Base-by-base conservation (phyloP, 2,888 invertebrate genomes). In the Conomelus anceps region DNA sequence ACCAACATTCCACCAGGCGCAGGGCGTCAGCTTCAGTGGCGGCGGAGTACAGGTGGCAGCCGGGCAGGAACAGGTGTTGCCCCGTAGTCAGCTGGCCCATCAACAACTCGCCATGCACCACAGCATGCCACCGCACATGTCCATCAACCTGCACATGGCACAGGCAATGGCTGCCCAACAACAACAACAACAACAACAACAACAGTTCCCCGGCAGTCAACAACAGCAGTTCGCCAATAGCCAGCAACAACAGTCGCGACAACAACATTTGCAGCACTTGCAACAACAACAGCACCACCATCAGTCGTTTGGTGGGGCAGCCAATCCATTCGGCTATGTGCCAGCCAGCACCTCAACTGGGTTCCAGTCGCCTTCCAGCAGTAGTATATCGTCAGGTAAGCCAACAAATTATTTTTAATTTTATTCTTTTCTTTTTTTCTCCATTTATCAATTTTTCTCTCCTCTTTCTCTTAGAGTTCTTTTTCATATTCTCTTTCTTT, bases 41-140 rank as follows among this genome's bases (percentile, higher is more conserved):
- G 22, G 93, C 93, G 88, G 93, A 93, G 22, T 89, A 92, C 93
- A 34, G 93, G 93, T 88, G 93, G 93, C 41, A 93, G 94, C 23
- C 93, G 93, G 24, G 91, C 92, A 89, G 92, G 92, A 9, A 93
- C 94, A 90, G 92, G 92, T 85, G 91, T 92, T 24, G 91, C 91
- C 90, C n/a, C n/a, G n/a, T n/a, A n/a, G n/a, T n/a, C n/a, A n/a
- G n/a, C n/a, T n/a, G n/a, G n/a, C n/a, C n/a, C 91, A 90, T 90
- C 91, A 90, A 87, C 91, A 29, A 91, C 90, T 85, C 90, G 90
- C 26, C 89, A 90, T 85, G 89, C 90, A 88, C 88, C 91, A 89
- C 88, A 85, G 26, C 26, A 26, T 26, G 26, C 23, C 85, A 22
- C 22, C 1, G 86, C 89, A 22, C 86, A 89, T 86, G 89, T 89